Evolutionary conservation across 2,888 invertebrate genomes (phyloP).

Genomic region (Nomada goodeniana): DNA sequence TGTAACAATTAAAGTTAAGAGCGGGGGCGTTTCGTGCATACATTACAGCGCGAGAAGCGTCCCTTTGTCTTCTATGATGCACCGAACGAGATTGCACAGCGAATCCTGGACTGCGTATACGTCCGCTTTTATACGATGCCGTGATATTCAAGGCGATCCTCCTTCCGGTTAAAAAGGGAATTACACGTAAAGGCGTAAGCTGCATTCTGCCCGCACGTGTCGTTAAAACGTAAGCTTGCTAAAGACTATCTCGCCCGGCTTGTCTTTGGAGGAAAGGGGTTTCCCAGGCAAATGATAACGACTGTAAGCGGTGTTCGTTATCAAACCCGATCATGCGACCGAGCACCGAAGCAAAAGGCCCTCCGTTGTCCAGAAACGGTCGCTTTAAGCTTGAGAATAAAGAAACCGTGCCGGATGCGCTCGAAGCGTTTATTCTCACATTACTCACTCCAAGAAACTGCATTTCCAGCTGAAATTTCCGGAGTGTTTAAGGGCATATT

Average conservation of each 20-base stretch:
- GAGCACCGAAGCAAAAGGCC: background rate
- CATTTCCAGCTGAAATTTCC: too few relatives aligned
- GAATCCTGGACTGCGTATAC: constrained; percentile 8
- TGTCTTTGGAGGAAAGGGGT: constrained; percentile 21
- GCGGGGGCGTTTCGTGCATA: background rate
- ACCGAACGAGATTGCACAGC: constrained; percentile 29
- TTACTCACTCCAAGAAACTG: too few relatives aligned
- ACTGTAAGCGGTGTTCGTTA: constrained; percentile 21
- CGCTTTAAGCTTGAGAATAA: background rate
- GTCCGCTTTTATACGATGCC: constrained; percentile 29
- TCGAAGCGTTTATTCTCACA: too few relatives aligned
- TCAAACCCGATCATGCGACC: constrained; percentile 10
- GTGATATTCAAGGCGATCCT: constrained; percentile 24
- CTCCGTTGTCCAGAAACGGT: background rate
- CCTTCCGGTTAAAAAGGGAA: constrained; percentile 45
- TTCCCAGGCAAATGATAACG: constrained; percentile 32
- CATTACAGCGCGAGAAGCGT: background rate
- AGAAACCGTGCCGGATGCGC: background rate
- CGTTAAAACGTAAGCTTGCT: constrained; percentile 64
- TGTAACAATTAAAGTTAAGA: background rate
- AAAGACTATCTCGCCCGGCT: constrained; percentile 57
- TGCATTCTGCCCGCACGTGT: constrained; percentile 57
- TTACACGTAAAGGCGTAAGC: constrained; percentile 47
- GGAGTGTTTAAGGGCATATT: too few relatives aligned
- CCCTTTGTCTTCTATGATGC: constrained; percentile 11